Evolutionary conservation across 37 sponge, comb jelly and placozoan species (phyloP), one percentile per base, ranked within the genome.

Genomic region (Theonella swinhoei): DNA sequence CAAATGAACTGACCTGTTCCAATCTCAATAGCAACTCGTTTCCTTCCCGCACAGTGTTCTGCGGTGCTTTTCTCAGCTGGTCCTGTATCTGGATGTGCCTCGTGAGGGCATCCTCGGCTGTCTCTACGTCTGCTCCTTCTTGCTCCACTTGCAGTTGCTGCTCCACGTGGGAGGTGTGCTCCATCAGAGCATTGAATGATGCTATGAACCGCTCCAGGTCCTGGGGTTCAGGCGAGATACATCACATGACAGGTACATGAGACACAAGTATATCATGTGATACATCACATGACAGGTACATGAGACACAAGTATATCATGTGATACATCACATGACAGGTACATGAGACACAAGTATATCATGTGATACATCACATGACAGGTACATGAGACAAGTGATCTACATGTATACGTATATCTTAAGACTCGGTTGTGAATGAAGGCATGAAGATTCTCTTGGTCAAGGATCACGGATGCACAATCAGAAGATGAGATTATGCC

Each of bases 191-290:
- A 42, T 86, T 85, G 79, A 80, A 85, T 7, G 86, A 81, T 0
- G 79, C 71, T 41, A 91, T 88, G 60, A 95, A 88, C 70, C 85
- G 87, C 70, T 95, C 96, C 73, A 92, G 42, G 63, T 91, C 77
- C 90, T 94, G 29, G 58, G 78, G 41, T 36, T 26, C 54, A 7
- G n/a, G n/a, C n/a, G n/a, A n/a, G n/a, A n/a, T n/a, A n/a, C n/a
- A n/a, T n/a, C n/a, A n/a, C n/a, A n/a, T 36, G 35, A 30, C 62
- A n/a, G n/a, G n/a, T n/a, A n/a, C n/a, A n/a, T n/a, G n/a, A n/a
- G n/a, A n/a, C n/a, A n/a, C n/a, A n/a, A 23, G 82, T n/a, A 62
- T 2, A 62, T 3, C 63, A 7, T 39, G 8, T 36, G 14, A 42
- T 3, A 65, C n/a, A n/a, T n/a, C n/a, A n/a, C n/a, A n/a, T n/a